Conservation (phyloP, 2,113 vertebrate genomes). For the Oophaga pumilio region DNA sequence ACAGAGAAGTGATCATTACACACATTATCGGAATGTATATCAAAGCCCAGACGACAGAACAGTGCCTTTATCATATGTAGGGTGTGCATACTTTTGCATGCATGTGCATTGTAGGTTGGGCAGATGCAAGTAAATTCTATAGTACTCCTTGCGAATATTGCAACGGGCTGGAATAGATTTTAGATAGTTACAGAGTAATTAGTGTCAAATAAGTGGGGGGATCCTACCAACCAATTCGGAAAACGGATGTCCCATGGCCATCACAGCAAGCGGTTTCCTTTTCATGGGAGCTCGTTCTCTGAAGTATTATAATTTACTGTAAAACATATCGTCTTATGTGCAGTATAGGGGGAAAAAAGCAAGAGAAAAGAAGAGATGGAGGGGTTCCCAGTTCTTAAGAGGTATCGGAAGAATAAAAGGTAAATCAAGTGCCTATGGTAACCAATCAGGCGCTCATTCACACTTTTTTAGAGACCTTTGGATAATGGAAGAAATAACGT, state of each 20-base stretch:
- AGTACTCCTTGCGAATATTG: background rate
- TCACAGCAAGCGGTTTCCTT: too few relatives aligned
- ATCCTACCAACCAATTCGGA: background rate
- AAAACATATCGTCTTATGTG: background rate
- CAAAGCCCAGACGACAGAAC: background rate
- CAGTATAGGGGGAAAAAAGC: background rate
- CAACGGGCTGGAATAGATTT: background rate
- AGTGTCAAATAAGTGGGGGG: background rate
- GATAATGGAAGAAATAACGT: too few relatives aligned
- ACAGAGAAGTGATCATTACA: background rate
- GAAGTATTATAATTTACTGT: too few relatives aligned
- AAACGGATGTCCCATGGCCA: too few relatives aligned
- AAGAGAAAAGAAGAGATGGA: background rate
- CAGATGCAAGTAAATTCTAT: background rate
- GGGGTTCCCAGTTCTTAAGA: too few relatives aligned
- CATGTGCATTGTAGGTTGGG: background rate
- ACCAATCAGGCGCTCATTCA: background rate
- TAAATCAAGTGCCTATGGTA: background rate
- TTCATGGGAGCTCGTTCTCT: too few relatives aligned
- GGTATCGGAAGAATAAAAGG: background rate
- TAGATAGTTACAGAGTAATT: background rate
- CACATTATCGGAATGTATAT: constrained; percentile 4
- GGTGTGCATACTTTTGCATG: constrained; percentile 2
- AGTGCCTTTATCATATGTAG: background rate
- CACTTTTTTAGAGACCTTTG: too few relatives aligned